Base-by-base conservation (phyloP, 92 coral and sea anemone species). In the Phymanthus crucifer region DNA sequence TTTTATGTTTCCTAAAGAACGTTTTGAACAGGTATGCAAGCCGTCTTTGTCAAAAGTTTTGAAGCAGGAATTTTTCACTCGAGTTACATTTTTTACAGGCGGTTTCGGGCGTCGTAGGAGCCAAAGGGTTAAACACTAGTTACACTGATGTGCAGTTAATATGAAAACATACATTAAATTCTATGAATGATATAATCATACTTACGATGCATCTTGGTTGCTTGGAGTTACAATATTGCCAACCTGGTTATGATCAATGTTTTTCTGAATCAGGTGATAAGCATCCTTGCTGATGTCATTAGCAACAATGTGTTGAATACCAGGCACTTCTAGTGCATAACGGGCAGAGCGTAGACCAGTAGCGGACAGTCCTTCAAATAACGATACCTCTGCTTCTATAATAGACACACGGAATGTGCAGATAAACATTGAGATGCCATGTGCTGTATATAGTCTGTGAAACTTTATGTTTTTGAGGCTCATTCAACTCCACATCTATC, bases 271-370 rank as follows among this genome's bases (percentile, higher is more conserved):
- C 78, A 93, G 82, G 66, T 82, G 83, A 78, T 86, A 90, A 21
- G 99, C 99, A 86, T 95, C 99, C 27, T 84, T 86, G 85, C 99
- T 95, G 78, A 95, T 95, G 73, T 95, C 99, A 80, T 93, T 95
- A 19, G 99, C 98, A 74, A 90, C 74, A 45, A 95, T 89, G 7
- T 74, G 82, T 70, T 85, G 81, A 73, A 95, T 85, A 45, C 93
- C 90, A 21, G 86, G 83, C 1, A 95, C 86, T 83, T 95, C 99
- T 61, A 93, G 72, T 52, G 99, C 98, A 85, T 95, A 95, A 86
- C 99, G 88, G 71, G 91, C 88, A 54, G 99, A 91, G 6, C 99
- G 93, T 40, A 95, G 84, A n/a, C 99, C 99, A 78, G 99, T 90
- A 5, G 99, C 99, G n/a, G 99, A 87, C 14, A 95, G 83, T 4